Conservation (phyloP, 23 tunicate genomes). For the Botrylloides violaceus region DNA sequence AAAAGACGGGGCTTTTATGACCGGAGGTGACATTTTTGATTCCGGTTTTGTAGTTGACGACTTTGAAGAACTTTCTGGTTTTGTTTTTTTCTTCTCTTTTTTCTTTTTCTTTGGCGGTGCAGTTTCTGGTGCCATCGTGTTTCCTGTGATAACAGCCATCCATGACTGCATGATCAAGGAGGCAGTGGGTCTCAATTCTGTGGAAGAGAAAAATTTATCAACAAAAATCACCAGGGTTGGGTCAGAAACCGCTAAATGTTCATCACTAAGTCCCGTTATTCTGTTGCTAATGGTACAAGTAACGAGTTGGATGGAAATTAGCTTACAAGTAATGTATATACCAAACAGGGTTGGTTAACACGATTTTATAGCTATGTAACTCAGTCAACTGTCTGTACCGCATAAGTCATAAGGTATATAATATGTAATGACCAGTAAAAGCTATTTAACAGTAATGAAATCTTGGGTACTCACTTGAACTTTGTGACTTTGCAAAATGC, state of each 20-base stretch:
- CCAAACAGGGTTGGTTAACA: no score
- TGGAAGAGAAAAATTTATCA: constrained; percentile 2
- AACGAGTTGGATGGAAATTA: no score
- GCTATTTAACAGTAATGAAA: no score
- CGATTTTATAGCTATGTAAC: no score
- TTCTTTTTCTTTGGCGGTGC: not conserved
- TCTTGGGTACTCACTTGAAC: constrained; percentile 44
- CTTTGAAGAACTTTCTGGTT: constrained; percentile 23
- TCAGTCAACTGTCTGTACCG: no score
- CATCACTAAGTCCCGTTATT: no score
- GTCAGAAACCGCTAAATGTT: not conserved
- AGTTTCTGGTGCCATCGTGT: constrained; percentile 22
- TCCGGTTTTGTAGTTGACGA: constrained; percentile 11
- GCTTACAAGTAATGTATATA: no score
- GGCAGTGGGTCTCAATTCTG: constrained; percentile 57
- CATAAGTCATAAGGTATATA: no score
- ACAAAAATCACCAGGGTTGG: not conserved
- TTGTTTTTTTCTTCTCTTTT: constrained; percentile 19
- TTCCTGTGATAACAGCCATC: constrained; percentile 46
- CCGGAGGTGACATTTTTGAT: constrained; percentile 29
- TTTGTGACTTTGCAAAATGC: constrained; percentile 45
- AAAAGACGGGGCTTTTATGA: constrained; percentile 51
- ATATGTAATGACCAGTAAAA: not conserved
- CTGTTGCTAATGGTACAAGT: no score
- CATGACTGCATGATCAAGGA: constrained; percentile 33